Percentiles rank a stretch among this genome's conserved stretches.
phyloP scores from a whole-genome alignment of 2,113 vertebrate genomes.

The Planiliza haematocheilus region DNA sequence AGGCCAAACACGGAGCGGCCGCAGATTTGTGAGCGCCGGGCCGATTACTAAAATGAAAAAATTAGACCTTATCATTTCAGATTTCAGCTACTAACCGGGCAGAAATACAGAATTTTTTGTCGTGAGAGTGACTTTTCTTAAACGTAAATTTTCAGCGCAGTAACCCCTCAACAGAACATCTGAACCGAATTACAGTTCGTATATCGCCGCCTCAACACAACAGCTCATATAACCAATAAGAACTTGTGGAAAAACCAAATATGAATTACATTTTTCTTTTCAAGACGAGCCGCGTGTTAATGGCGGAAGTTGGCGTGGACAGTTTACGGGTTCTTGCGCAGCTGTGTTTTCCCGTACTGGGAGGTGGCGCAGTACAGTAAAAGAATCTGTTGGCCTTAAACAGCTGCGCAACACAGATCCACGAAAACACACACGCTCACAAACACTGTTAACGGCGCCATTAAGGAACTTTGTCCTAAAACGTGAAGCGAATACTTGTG shows the following conservation, averaged over 20 bases:
- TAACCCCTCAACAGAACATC: constrained; percentile 17
- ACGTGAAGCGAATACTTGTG: constrained; percentile 70
- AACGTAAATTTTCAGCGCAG: constrained; percentile 15
- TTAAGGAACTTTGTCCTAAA: constrained; percentile 70
- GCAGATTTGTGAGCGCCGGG: background rate
- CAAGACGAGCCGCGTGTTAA: constrained; percentile 54
- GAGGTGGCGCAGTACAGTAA: constrained; percentile 3
- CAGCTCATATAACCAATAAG: constrained; percentile 55
- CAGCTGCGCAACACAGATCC: constrained; percentile 11
- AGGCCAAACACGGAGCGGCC: constrained; percentile 41
- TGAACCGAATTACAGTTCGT: constrained; percentile 52
- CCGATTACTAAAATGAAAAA: constrained; percentile 6
- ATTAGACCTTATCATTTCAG: background rate
- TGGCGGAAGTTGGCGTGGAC: constrained; percentile 26
- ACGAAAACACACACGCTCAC: constrained; percentile 18
- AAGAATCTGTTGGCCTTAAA: constrained; percentile 5
- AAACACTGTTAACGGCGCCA: constrained; percentile 65
- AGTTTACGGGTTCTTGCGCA: constrained; percentile 32
- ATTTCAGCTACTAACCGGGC: no score
- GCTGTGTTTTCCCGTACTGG: constrained; percentile 49
- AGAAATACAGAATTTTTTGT: background rate
- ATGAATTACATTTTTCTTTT: constrained; percentile 56
- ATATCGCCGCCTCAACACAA: constrained; percentile 46
- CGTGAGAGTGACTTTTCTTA: background rate
- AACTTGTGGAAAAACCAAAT: constrained; percentile 48